Base-by-base conservation (phyloP, 2,888 invertebrate species). In the Melanophora roralis region DNA sequence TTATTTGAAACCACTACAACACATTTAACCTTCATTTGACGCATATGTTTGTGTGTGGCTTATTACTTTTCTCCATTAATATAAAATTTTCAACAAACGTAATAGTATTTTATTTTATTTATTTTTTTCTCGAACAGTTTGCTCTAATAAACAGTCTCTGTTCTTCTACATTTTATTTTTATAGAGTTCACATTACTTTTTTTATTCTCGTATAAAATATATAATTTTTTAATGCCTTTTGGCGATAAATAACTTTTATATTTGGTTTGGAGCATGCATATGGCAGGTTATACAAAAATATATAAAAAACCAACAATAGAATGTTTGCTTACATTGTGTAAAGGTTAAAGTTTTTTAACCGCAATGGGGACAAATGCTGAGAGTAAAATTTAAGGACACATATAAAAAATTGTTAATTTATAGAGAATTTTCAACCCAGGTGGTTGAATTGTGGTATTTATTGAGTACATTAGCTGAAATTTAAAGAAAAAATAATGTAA, bases 1-100 rank as follows among this genome's bases (percentile, higher is more conserved):
- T 3, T 40, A 5, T 38, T 3, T 40, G 36, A 21, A 38, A 40
- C 6, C 36, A n/a, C 11, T n/a, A 57, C 57, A 38, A 59, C 57
- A 59, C n/a, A 40, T 59, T 40, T 38, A 14, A 40, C 40, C 57
- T 59, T 59, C 57, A 40, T 23, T 40, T 40, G 23, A 23, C 23
- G 38, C 14, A 36, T 55, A 21, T 40, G 21, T 21, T 11, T 19
- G n/a, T 55, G 38, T 40, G 21, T 21, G 19, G 19, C 9, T n/a
- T 57, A 36, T 19, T n/a, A n/a, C n/a, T n/a, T 40, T 21, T 23
- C 23, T 38, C 14, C 14, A 23, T 21, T 59, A 40, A 38, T 38
- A 59, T 23, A 34, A 59, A 21, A 14, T 59, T 40, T 38, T 7
- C 14, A 8, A 8, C 8, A 21, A 7, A 21, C 40, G 21, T 57